phyloP scores from a whole-genome alignment of 1,140 invertebrate genomes.

The Zeugodacus cucurbitae region DNA sequence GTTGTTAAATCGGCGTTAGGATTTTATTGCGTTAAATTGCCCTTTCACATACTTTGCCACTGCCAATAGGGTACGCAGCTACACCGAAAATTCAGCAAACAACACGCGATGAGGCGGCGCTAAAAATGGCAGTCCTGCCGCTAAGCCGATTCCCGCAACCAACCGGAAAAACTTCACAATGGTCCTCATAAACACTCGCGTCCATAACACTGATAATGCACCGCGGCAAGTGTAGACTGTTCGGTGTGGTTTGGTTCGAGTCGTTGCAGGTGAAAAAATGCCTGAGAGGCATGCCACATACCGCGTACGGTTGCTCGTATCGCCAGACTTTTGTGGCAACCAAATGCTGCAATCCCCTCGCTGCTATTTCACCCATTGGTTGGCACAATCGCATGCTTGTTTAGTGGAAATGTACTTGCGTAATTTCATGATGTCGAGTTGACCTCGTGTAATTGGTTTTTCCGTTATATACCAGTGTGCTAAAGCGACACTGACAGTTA shows the following conservation, averaged over 20 bases:
- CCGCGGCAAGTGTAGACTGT: background rate
- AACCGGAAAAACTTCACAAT: background rate
- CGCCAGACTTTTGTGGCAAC: background rate
- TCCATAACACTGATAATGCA: background rate
- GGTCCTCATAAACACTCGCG: background rate
- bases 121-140: background rate
- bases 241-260: too few species aligned
- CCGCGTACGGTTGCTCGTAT: background rate
- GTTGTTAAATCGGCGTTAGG: too few species aligned
- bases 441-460: slow-evolving; percentile 10
- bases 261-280: background rate
- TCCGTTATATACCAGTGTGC: background rate
- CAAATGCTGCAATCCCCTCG: too few species aligned
- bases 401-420: slow-evolving; percentile 12
- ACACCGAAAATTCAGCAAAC: too few species aligned
- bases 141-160: background rate
- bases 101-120: background rate
- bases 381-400: background rate
- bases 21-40: too few species aligned
- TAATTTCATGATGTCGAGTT: too few species aligned
- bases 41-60: too few species aligned
- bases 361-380: too few species aligned
- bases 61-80: background rate
- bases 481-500: too few species aligned
- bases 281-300: background rate